Conservation (phyloP, 2,888 invertebrate genomes). For the Pelosia muscerda region DNA sequence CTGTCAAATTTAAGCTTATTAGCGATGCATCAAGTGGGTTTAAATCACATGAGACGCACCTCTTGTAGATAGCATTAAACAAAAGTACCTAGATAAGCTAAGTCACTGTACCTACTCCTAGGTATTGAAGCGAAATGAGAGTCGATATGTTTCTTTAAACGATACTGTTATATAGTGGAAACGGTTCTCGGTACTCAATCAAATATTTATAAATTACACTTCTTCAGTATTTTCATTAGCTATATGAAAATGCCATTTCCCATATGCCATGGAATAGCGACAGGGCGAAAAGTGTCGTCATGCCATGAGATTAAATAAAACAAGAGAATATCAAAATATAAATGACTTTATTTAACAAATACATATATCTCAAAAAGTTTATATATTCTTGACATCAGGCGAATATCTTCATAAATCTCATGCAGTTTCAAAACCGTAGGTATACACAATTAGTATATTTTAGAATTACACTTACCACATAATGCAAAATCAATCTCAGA, state of each 20-base stretch:
- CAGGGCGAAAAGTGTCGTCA: background rate
- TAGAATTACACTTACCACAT: conserved; percentile 1
- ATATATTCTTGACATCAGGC: conserved; percentile 17
- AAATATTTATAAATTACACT: too few relatives aligned
- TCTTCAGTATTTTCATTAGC: too few relatives aligned
- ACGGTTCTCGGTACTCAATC: background rate
- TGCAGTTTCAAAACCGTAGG: conserved; percentile 27
- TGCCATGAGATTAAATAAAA: conserved; percentile 24
- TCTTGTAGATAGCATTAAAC: background rate
- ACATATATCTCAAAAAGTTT: conserved; percentile 23
- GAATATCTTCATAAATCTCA: conserved; percentile 31
- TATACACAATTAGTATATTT: conserved; percentile 5
- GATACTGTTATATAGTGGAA: too few relatives aligned
- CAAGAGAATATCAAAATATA: conserved; percentile 13
- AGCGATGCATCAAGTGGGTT: background rate
- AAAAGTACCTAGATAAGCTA: background rate
- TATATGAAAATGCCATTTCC: background rate
- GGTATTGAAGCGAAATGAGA: too few relatives aligned
- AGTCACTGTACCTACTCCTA: background rate
- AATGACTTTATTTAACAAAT: conserved; percentile 35
- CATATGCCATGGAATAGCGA: too few relatives aligned
- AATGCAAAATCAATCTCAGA: conserved; percentile 1
- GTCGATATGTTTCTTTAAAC: background rate
- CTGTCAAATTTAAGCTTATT: background rate
- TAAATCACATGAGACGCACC: conserved; percentile 1